Conservation (phyloP, 2,888 invertebrate genomes). For the Cryptocheilus praepositus region DNA sequence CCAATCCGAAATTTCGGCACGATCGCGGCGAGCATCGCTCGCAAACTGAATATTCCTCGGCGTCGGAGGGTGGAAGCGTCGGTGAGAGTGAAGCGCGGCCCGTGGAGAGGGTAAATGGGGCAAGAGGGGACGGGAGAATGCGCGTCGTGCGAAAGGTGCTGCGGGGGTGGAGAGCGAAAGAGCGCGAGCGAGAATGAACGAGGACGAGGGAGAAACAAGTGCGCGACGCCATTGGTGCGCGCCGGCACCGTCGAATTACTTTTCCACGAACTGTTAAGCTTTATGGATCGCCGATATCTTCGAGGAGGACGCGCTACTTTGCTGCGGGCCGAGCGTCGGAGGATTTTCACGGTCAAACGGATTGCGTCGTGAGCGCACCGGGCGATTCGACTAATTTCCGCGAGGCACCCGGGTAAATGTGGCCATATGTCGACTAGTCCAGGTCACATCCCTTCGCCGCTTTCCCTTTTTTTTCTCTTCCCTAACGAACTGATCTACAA, state of each 20-base stretch:
- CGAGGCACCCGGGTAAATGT: too few relatives aligned
- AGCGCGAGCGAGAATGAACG: neutral
- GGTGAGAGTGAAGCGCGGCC: constrained; percentile 43
- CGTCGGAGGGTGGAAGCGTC: constrained; percentile 44
- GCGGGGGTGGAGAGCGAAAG: constrained; percentile 1
- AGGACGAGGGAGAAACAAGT: constrained; percentile 21
- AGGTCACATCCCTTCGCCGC: too few relatives aligned
- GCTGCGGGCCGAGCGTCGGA: neutral
- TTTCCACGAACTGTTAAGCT: constrained; percentile 47
- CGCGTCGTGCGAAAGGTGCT: constrained; percentile 13
- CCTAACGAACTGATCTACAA: too few relatives aligned
- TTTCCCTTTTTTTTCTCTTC: too few relatives aligned
- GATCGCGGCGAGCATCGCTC: constrained; percentile 62
- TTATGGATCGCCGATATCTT: constrained; percentile 40
- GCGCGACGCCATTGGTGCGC: constrained; percentile 47
- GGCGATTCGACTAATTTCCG: too few relatives aligned
- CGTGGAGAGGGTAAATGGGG: constrained; percentile 44
- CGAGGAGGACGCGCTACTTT: neutral
- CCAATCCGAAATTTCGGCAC: constrained; percentile 44
- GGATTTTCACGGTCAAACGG: neutral
- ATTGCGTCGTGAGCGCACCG: too few relatives aligned
- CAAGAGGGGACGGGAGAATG: constrained; percentile 40
- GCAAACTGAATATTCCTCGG: constrained; percentile 60
- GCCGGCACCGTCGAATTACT: constrained; percentile 48
- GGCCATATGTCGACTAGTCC: too few relatives aligned